Evolutionary conservation across 2,888 invertebrate species (phyloP).

Genomic region (Chrysina gloriosa): DNA sequence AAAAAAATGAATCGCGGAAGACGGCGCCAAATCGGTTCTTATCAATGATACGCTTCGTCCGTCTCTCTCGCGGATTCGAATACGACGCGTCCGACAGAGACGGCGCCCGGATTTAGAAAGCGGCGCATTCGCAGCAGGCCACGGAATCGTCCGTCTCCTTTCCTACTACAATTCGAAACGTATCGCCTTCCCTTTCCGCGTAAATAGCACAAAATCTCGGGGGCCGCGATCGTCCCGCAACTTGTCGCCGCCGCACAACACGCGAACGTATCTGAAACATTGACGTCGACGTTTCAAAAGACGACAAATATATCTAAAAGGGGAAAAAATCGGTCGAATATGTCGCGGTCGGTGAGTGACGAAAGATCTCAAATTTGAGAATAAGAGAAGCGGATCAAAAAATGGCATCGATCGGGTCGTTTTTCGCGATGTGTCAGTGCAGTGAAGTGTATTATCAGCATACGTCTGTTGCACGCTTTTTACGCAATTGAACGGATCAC

Average conservation of each 20-base stretch:
- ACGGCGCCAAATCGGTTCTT: constrained; percentile 11
- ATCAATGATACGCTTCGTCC: constrained; percentile 1
- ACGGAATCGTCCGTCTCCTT: not conserved
- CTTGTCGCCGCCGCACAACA: too few species aligned
- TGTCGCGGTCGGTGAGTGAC: too few species aligned
- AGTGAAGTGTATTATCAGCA: not conserved
- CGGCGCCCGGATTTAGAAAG: constrained; percentile 32
- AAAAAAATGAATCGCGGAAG: constrained; percentile 1
- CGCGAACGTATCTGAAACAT: too few species aligned
- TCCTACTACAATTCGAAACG: not conserved
- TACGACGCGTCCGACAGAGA: constrained; percentile 31
- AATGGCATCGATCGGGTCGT: not conserved
- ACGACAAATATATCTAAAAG: too few species aligned
- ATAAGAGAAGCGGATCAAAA: not conserved
- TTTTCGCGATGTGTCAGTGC: not conserved
- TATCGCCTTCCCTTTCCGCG: not conserved
- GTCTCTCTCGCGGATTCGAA: constrained; percentile 21
- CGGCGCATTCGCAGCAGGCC: constrained; percentile 2
- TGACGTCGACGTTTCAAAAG: too few species aligned
- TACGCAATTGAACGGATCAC: not conserved
- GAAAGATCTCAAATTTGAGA: not conserved
- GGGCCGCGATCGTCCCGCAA: not conserved
- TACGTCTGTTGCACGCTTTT: not conserved
- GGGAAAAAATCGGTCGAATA: too few species aligned
- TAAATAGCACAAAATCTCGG: constrained; percentile 7